Evolutionary conservation across 2,113 vertebrate species (phyloP), one percentile per base, ranked within the genome.

Genomic region (Elaphurus davidianus): DNA sequence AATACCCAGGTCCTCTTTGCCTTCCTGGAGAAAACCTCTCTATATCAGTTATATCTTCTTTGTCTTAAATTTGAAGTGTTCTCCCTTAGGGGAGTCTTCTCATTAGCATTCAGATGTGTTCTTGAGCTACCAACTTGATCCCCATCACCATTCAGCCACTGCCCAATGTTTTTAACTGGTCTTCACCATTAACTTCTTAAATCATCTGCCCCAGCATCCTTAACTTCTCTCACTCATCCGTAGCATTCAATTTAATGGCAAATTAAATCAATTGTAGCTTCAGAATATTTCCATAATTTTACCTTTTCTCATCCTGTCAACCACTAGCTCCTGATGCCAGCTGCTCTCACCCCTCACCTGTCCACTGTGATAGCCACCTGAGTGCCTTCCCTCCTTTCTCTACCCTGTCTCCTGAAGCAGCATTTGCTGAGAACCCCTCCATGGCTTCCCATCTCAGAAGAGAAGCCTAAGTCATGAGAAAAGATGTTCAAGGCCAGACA

Each of bases 311-410:
- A 85, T 16, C 33, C n/a, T 74, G 36, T 79, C 78, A 47, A 7
- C n/a, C 40, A 30, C 23, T 9, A n/a, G 25, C 8, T 71, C 11
- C 10, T 71, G 30, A 3, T 15, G 7, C 23, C 55, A 36, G 30
- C 50, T 90, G 40, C 40, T 54, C 3, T 85, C 76, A 40, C 71
- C 14, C 28, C 3, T 83, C 87, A 45, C 28, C 30, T n/a, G 71
- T 30, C 2, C 1, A 2, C 5, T 45, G 0, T 9, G 4, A 1
- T 15, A 27, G 28, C 33, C n/a, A 21, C 0, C 1, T 21, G 28
- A 7, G 2, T 43, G 81, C 15, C 74, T 23, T 6, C 10, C 21
- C 9, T 16, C 25, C 12, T 40, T 21, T 47, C 40, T 57, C 40
- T 45, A 21, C 23, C 19, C n/a, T 19, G 10, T 27, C 60, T 57